Percentiles rank a stretch among this genome's conserved stretches.
phyloP scores from a whole-genome alignment of 2,113 vertebrate species.

The Xyrauchen texanus region DNA sequence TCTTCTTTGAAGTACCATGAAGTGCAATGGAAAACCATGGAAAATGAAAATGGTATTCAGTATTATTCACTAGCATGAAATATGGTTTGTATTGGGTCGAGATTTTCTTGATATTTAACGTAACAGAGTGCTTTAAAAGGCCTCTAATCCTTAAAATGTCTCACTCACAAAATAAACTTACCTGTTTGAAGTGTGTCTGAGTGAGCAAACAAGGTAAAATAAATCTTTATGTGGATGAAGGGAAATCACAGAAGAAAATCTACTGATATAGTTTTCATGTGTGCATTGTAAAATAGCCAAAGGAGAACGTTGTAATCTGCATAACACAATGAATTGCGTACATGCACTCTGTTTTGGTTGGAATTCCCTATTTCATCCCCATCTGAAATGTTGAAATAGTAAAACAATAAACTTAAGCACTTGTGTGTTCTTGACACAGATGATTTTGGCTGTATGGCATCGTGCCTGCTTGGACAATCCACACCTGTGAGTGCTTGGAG shows the following conservation, averaged over 20 bases:
- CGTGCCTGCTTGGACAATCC: constrained; percentile 4
- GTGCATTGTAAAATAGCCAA: constrained; percentile 33
- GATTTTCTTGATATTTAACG: too few species aligned
- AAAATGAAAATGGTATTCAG: too few species aligned
- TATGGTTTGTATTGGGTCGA: too few species aligned
- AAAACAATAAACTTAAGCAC: constrained; percentile 30
- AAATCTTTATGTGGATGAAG: background rate
- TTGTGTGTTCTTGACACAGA: background rate
- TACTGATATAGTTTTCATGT: constrained; percentile 53
- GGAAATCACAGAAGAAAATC: constrained; percentile 35
- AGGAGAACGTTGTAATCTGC: constrained; percentile 10
- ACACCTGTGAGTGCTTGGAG: constrained; percentile 26
- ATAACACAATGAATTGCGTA: background rate
- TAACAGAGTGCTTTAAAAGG: background rate
- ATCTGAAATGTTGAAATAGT: background rate
- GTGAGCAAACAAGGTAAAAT: background rate
- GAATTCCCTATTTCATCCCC: constrained; percentile 2
- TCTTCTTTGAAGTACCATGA: too few species aligned
- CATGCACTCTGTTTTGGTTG: background rate
- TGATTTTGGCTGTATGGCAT: background rate
- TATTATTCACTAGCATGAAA: too few species aligned
- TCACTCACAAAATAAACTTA: constrained; percentile 2
- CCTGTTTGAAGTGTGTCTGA: background rate
- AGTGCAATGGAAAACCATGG: too few species aligned
- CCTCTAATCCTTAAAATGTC: background rate